Conservation (phyloP, 2,113 vertebrate species). For the Phoenicopterus ruber region DNA sequence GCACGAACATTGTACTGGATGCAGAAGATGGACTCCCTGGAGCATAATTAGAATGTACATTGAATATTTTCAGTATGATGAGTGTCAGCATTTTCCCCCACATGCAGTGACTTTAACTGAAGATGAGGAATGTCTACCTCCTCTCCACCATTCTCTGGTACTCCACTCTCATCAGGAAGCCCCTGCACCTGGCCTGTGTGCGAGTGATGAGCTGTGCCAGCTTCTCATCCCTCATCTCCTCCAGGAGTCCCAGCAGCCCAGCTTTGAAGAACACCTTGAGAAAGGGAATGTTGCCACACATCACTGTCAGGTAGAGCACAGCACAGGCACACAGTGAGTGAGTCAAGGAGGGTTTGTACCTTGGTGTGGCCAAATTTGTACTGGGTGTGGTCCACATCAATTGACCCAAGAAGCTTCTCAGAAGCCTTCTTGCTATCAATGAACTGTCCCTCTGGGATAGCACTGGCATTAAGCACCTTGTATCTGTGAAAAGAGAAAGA, state of each 20-base stretch:
- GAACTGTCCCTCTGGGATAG: conserved; percentile 83
- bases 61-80: background rate
- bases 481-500: background rate
- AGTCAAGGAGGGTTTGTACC: background rate
- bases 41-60: background rate
- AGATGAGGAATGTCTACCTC: conserved; percentile 56
- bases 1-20: conserved; percentile 85
- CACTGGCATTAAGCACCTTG: background rate
- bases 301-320: background rate
- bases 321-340: too few relatives aligned
- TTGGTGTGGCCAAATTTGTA: conserved; percentile 2
- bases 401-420: conserved; percentile 82
- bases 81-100: background rate
- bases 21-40: conserved; percentile 81
- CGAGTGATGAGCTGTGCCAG: conserved; percentile 76
- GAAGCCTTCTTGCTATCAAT: conserved; percentile 86
- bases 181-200: conserved; percentile 72
- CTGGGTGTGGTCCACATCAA: conserved; percentile 78
- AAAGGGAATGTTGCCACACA: background rate
- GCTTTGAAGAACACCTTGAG: conserved; percentile 91
- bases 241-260: conserved; percentile 84
- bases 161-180: conserved; percentile 62
- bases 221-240: conserved; percentile 92
- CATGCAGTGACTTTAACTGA: background rate
- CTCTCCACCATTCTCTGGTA: conserved; percentile 88